A percentile compares a stretch with the other conserved stretches of the same genome.
These are phyloP conservation scores for Rhizomys pruinosus DNA, from an alignment of 2,113 vertebrate genomes.

Conservation along the genomic window DNA sequence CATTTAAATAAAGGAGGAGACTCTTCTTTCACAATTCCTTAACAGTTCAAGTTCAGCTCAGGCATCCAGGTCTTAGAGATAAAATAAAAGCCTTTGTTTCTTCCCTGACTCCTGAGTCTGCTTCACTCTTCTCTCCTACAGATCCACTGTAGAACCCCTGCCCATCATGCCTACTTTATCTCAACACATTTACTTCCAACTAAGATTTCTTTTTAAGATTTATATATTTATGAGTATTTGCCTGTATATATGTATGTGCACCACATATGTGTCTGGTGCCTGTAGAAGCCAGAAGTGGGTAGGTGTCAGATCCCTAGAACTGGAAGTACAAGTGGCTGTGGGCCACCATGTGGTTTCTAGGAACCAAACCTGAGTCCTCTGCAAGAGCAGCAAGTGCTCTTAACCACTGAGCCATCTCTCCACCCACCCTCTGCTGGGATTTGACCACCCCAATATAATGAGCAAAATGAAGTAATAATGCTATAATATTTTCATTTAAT, in stretches of 20 bases:
- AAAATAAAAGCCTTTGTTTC: not conserved
- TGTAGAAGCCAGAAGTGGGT: not conserved
- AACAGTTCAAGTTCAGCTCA: constrained; percentile 14
- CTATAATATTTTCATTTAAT: not conserved
- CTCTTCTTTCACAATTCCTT: not conserved
- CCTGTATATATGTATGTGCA: not conserved
- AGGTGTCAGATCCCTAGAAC: not conserved
- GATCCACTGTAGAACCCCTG: not conserved
- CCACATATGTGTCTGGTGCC: not conserved
- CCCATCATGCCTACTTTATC: not conserved
- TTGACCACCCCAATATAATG: not conserved
- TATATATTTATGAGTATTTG: not conserved
- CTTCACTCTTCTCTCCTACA: not conserved
- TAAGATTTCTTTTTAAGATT: not conserved
- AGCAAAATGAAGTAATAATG: not conserved
- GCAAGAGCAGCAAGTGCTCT: not conserved
- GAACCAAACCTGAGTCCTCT: not conserved
- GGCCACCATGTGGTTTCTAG: not conserved
- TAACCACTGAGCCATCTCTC: not conserved
- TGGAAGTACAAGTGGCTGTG: not conserved
- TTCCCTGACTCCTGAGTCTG: not conserved
- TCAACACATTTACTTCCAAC: not conserved
- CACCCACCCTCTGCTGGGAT: too few species aligned
- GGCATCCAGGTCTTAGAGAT: not conserved
- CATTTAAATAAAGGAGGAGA: not conserved